Evolutionary conservation across 2,797 vertebrate genomes (phyloP).

Genomic region (Lagorchestes hirsutus): DNA sequence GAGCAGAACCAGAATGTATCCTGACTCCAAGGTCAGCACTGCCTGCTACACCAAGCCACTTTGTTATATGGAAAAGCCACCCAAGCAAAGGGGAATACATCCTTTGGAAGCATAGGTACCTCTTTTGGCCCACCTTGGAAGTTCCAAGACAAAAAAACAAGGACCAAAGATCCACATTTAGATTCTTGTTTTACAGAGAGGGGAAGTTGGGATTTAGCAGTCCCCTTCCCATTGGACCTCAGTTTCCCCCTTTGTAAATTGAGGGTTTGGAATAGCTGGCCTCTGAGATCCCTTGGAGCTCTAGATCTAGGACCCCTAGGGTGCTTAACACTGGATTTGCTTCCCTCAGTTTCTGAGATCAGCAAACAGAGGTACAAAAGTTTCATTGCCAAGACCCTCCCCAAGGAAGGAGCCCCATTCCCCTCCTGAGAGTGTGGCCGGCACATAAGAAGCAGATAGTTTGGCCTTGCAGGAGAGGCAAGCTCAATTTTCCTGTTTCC

Average conservation of each 20-base stretch:
- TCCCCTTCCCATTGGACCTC: neutral
- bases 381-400: neutral
- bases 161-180: too few species aligned
- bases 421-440: neutral
- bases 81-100: neutral
- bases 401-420: neutral
- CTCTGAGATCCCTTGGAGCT: neutral
- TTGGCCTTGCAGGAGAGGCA: neutral
- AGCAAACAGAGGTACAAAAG: neutral
- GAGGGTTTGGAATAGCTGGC: neutral
- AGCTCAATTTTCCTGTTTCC: neutral
- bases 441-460: neutral
- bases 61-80: too few species aligned
- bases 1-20: neutral
- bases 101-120: too few species aligned
- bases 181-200: too few species aligned
- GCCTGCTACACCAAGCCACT: neutral
- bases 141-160: too few species aligned
- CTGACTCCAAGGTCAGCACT: neutral
- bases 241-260: neutral
- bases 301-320: neutral
- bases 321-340: neutral
- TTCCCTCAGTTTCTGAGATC: neutral
- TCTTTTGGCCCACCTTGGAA: too few species aligned
- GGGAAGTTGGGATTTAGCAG: too few species aligned